phyloP scores from a whole-genome alignment of 2,797 vertebrate species.

The Onychomys arenicola region DNA sequence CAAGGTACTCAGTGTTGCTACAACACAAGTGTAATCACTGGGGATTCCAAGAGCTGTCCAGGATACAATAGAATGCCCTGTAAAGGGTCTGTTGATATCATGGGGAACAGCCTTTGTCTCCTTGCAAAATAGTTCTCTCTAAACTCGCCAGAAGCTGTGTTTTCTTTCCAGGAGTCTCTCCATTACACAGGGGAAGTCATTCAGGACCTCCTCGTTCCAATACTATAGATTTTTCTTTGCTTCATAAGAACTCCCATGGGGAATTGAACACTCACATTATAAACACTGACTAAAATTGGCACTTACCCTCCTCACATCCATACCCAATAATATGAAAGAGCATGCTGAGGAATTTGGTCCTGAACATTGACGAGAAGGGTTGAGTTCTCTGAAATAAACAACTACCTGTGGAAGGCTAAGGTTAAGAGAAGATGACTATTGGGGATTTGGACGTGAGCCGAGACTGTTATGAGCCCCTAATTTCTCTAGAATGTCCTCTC shows the following conservation, averaged over 20 bases:
- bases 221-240: neutral
- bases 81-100: neutral
- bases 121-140: neutral
- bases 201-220: neutral
- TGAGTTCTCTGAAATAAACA: no score
- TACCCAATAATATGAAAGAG: no score
- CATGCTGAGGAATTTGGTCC: no score
- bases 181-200: neutral
- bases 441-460: no score
- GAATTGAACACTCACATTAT: no score
- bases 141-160: neutral
- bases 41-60: neutral
- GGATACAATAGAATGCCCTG: neutral
- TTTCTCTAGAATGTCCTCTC: no score
- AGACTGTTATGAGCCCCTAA: no score
- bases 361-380: no score
- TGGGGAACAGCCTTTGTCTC: neutral
- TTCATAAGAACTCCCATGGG: neutral
- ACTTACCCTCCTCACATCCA: constrained; percentile 16
- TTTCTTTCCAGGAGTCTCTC: neutral
- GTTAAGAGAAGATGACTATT: no score
- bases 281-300: neutral
- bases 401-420: no score
- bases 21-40: no score
- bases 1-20: no score